Evolutionary conservation across 2,888 invertebrate species (phyloP).

Genomic region (Neoascia interrupta): DNA sequence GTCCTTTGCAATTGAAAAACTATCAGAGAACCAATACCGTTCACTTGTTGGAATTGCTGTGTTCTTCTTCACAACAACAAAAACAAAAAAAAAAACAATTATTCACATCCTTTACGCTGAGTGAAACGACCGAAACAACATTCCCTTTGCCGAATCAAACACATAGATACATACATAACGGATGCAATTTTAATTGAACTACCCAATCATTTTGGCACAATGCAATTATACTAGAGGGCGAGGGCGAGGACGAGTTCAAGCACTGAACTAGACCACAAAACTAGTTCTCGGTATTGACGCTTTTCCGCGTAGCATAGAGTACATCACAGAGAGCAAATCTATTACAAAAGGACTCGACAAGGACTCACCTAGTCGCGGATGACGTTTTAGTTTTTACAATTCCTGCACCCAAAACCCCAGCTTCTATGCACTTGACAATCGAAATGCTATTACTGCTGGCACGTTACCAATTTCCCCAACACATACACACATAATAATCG

Average conservation of each 20-base stretch:
- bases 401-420: too few species aligned
- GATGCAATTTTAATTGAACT: conserved; percentile 65
- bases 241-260: conserved; percentile 42
- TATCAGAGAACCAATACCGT: conserved; percentile 28
- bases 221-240: conserved; percentile 43
- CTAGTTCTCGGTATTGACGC: conserved; percentile 27
- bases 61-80: conserved; percentile 46
- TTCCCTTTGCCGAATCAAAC: background rate
- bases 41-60: conserved; percentile 31
- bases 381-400: background rate
- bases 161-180: conserved; percentile 9
- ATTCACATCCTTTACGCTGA: conserved; percentile 57
- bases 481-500: background rate
- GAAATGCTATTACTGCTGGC: conserved; percentile 60
- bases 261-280: conserved; percentile 56
- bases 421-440: conserved; percentile 51
- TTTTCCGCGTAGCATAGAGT: conserved; percentile 12
- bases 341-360: conserved; percentile 10
- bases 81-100: conserved; percentile 62
- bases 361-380: background rate
- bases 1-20: conserved; percentile 44
- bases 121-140: conserved; percentile 29
- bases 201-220: conserved; percentile 62
- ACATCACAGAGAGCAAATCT: background rate
- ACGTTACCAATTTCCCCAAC: conserved; percentile 48